A percentile compares a stretch with the other conserved stretches of the same genome.
phyloP scores from a whole-genome alignment of 2,888 invertebrate genomes.

The Apodemia hepburni region DNA sequence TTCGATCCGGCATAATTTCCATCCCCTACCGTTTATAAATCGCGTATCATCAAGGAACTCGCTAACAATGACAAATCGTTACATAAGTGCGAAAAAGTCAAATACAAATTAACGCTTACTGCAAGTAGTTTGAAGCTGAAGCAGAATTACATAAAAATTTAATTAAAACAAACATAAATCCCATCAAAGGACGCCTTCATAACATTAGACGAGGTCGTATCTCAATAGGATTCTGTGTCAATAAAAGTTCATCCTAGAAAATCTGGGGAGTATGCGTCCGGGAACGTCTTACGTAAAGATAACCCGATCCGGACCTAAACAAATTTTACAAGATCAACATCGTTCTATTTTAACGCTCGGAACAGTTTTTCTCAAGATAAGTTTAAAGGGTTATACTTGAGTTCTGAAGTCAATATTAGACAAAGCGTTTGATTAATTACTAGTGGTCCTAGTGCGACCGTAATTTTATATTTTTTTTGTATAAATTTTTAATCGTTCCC shows the following conservation, averaged over 20 bases:
- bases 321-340: conserved; percentile 35
- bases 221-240: conserved; percentile 31
- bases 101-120: not conserved
- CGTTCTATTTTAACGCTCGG: conserved; percentile 27
- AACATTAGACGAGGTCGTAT: conserved; percentile 18
- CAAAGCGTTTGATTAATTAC: not conserved
- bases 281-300: conserved; percentile 33
- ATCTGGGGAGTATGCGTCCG: conserved; percentile 32
- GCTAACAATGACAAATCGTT: no score
- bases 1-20: no score
- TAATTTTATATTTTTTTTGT: no score
- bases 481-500: no score
- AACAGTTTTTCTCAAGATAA: conserved; percentile 25
- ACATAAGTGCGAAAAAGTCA: no score
- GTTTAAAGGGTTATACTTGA: not conserved
- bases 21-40: no score
- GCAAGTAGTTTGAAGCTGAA: not conserved
- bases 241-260: conserved; percentile 38
- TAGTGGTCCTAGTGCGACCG: no score
- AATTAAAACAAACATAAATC: not conserved
- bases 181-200: not conserved
- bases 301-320: conserved; percentile 36
- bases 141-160: not conserved
- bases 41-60: no score
- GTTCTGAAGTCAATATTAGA: not conserved